Base-by-base conservation (phyloP, 1,140 invertebrate species). In the Reticulitermes speratus region DNA sequence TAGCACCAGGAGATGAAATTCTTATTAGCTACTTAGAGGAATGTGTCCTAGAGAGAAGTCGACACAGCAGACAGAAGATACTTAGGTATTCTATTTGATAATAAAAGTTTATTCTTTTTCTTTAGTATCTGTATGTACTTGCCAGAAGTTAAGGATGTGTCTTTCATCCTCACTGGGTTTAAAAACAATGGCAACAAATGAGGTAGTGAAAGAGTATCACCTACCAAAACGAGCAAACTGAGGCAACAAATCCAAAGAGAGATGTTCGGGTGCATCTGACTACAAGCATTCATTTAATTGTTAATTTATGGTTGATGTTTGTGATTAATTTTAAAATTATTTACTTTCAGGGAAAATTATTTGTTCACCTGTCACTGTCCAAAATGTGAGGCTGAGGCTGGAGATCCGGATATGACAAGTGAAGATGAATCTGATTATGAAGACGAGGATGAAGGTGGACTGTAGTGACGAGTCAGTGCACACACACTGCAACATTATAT, bases 21-120 rank as follows among this genome's bases (percentile, higher is more conserved):
- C 96, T 93, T 88, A 98, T 98, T 88, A 96, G 96, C 87, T 99
- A 99, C 91, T 92, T 99, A 86, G 96, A 97, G 90, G 96, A 97
- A 86, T 98, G 97, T 90, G 92, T 93, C 44, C 88, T 96, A 82
- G 92, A 94, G 85, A 92, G 97, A 85, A 98, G 97, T 87, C 93
- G 97, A 88, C 95, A 98, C 92, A 96, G 96, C 14, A 92, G 98
- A 88, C 96, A 96, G 88, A 98, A 94, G 89, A 89, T 92, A 86
- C 89, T 95, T 19, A 97, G 92, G 94, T 96, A 89, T 89, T 87
- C 88, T 84, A 8, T 82, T 82, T 44, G 52, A 55, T 21, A 21
- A 2, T 55, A 5, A 12, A 21, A 55, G 8, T 21, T 23, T 38
- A 84, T 45, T 45, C n/a, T 44, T n/a, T 82, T 38, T 82, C n/a